phyloP scores from a whole-genome alignment of 2,113 vertebrate genomes.

The Halichoerus grypus region DNA sequence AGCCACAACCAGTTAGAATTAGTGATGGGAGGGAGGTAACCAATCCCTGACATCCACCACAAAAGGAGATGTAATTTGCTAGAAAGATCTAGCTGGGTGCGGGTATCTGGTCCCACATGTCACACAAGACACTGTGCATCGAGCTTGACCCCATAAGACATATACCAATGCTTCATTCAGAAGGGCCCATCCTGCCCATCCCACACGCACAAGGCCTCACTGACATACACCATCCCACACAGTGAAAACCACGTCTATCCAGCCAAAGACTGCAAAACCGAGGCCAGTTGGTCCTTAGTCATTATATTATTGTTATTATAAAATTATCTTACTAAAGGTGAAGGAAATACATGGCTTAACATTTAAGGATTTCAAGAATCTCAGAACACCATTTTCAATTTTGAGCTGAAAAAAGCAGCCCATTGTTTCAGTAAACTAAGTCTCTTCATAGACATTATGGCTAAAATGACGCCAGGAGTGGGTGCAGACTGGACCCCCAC shows the following conservation, averaged over 20 bases:
- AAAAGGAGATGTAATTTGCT: not conserved
- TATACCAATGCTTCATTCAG: not conserved
- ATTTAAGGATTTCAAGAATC: not conserved
- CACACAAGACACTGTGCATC: not conserved
- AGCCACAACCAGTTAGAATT: not conserved
- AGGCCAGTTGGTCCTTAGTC: not conserved
- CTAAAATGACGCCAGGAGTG: not conserved
- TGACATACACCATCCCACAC: not conserved
- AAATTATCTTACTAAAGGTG: not conserved
- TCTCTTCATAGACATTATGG: not conserved
- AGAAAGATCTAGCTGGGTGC: not conserved
- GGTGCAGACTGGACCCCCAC: not conserved
- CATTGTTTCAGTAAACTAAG: not conserved
- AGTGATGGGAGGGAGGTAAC: not conserved
- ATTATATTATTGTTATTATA: not conserved
- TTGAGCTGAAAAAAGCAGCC: not conserved
- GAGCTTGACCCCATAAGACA: not conserved
- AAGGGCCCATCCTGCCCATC: not conserved
- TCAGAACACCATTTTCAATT: not conserved
- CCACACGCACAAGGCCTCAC: not conserved
- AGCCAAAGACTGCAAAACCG: not conserved
- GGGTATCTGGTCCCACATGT: not conserved
- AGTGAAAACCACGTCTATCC: not conserved
- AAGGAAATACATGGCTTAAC: not conserved
- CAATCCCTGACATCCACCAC: not conserved